Evolutionary conservation across 2,797 vertebrate genomes (phyloP).

Genomic region (Anguilla pacifica): DNA sequence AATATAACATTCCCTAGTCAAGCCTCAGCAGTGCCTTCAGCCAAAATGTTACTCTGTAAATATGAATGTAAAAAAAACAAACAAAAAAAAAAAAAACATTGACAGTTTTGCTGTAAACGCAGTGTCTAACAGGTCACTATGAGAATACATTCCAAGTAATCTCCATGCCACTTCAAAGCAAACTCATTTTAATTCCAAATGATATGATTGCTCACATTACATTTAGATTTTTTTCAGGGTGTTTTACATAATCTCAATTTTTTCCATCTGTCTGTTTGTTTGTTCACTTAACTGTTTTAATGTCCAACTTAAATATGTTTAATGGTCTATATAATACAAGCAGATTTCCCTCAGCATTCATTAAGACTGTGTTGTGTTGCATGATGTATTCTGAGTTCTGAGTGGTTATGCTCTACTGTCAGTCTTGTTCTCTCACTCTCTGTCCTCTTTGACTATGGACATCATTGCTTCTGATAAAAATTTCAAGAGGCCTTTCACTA

Average conservation of each 20-base stretch:
- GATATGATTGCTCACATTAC: background rate
- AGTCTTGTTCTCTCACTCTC: background rate
- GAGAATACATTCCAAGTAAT: background rate
- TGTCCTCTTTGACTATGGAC: background rate
- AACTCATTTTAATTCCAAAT: constrained; percentile 49
- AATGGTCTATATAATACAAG: background rate
- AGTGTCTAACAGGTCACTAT: background rate
- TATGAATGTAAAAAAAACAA: background rate
- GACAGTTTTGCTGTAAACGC: background rate
- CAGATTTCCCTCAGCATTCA: background rate
- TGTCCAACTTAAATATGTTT: background rate
- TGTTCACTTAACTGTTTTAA: background rate
- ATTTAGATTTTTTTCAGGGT: constrained; percentile 58
- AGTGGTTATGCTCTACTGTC: background rate
- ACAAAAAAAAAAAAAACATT: background rate
- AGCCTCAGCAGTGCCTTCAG: background rate
- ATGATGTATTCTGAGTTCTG: background rate
- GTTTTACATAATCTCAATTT: background rate
- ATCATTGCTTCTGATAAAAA: background rate
- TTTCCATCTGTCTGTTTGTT: background rate
- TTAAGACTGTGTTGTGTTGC: background rate
- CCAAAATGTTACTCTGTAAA: background rate
- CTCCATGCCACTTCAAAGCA: constrained; percentile 57
- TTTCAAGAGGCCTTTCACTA: background rate
- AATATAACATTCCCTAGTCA: background rate